Percentiles rank a stretch among this genome's conserved stretches.
These are phyloP conservation scores for Eulemur mongoz DNA, from an alignment of 2,797 vertebrate genomes.

Conservation along the genomic window DNA sequence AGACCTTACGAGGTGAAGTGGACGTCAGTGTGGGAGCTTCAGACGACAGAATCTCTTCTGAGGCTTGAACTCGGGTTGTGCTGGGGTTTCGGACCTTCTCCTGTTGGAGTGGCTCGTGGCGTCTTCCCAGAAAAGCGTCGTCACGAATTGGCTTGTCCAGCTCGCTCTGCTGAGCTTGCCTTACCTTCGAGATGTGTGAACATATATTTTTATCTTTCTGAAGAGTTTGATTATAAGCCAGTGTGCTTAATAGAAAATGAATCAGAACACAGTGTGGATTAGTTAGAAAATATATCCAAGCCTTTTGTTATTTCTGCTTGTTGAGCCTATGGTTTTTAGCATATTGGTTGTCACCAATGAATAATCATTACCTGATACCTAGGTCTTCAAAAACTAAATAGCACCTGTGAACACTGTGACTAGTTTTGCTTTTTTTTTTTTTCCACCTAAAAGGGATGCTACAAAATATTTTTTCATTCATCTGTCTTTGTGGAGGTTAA, in stretches of 20 bases:
- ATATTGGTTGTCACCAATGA: neutral
- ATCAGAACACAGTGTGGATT: neutral
- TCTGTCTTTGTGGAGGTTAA: neutral
- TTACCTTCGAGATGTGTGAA: neutral
- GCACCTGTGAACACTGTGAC: neutral
- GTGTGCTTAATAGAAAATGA: neutral
- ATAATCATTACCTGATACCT: neutral
- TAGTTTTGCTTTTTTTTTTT: neutral
- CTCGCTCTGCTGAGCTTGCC: accelerated
- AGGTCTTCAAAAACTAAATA: neutral
- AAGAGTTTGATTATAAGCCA: neutral
- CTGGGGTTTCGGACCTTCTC: accelerated
- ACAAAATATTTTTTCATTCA: neutral
- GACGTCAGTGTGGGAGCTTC: accelerated
- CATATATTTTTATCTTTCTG: neutral
- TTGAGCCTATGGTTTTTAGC: neutral
- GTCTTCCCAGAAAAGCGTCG: neutral
- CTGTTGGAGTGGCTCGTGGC: accelerated
- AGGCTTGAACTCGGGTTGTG: neutral
- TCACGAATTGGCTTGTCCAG: too few species aligned
- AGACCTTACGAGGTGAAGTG: too few species aligned
- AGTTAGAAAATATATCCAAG: neutral
- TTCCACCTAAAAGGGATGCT: neutral
- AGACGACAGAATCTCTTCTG: neutral
- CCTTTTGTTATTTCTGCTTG: neutral